Evolutionary conservation across 2,113 vertebrate species (phyloP).

Genomic region (Cyphomyrus plagiostoma): DNA sequence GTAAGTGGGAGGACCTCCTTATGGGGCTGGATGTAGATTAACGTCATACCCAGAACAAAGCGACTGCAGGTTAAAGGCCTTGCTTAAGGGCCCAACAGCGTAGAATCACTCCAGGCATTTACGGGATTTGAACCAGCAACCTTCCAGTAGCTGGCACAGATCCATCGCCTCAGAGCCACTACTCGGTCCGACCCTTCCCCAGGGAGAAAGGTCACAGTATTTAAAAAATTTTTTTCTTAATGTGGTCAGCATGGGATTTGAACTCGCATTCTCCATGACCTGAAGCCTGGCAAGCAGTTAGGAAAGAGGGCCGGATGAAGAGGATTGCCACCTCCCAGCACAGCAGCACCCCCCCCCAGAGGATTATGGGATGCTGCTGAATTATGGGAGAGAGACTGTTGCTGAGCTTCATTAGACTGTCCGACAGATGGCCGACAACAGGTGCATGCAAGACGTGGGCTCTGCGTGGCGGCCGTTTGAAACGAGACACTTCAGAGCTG

Average conservation of each 20-base stretch:
- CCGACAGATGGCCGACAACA: conserved; percentile 7
- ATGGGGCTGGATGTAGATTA: no score
- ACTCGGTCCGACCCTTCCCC: no score
- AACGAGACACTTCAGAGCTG: conserved; percentile 4
- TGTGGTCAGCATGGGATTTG: neutral
- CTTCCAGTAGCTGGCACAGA: no score
- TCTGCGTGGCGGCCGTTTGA: neutral
- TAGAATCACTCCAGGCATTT: no score
- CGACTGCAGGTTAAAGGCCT: no score
- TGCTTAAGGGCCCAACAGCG: no score
- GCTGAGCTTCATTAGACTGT: neutral
- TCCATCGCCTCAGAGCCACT: no score
- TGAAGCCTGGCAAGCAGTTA: neutral
- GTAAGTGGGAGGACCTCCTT: no score
- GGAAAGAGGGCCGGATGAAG: neutral
- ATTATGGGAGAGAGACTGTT: neutral
- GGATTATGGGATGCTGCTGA: neutral
- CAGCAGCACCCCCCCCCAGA: neutral
- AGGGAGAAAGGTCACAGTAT: no score
- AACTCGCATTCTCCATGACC: neutral
- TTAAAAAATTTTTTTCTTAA: neutral
- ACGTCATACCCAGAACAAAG: no score
- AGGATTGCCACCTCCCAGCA: neutral
- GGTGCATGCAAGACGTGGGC: neutral
- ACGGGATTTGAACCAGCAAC: no score